Evolutionary conservation across 2,797 vertebrate genomes (phyloP).

Genomic region (Percopsis omiscomaycus): DNA sequence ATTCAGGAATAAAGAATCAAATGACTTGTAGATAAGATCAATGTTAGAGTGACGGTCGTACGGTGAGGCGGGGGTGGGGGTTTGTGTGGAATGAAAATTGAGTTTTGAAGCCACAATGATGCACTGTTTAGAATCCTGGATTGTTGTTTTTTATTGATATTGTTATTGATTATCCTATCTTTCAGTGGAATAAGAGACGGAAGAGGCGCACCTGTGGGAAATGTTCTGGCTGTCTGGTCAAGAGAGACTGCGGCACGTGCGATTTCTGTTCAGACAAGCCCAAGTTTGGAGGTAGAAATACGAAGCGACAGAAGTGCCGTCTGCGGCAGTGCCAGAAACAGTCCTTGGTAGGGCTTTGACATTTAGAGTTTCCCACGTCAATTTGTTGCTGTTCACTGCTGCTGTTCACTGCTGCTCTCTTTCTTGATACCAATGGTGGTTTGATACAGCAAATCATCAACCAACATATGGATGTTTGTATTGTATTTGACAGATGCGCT

Average conservation of each 20-base stretch:
- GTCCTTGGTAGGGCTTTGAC: constrained; percentile 76
- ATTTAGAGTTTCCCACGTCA: not conserved
- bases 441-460: constrained; percentile 16
- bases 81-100: no score
- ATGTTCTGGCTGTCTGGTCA: constrained; percentile 85
- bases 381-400: not conserved
- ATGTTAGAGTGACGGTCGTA: no score
- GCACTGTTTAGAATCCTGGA: no score
- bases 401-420: not conserved
- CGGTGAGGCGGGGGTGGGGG: no score
- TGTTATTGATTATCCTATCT: not conserved
- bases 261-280: constrained; percentile 92
- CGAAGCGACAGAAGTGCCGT: constrained; percentile 91
- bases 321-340: constrained; percentile 87
- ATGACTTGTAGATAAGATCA: no score
- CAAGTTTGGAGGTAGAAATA: constrained; percentile 90
- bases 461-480: constrained; percentile 23
- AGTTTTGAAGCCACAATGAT: no score
- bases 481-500: constrained; percentile 70
- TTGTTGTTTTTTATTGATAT: no score
- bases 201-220: constrained; percentile 84
- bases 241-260: constrained; percentile 85
- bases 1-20: no score
- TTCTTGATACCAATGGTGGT: not conserved
- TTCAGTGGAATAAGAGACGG: constrained; percentile 76